Base-by-base conservation (phyloP, 92 coral and sea anemone species). In the Heliopora coerulea region DNA sequence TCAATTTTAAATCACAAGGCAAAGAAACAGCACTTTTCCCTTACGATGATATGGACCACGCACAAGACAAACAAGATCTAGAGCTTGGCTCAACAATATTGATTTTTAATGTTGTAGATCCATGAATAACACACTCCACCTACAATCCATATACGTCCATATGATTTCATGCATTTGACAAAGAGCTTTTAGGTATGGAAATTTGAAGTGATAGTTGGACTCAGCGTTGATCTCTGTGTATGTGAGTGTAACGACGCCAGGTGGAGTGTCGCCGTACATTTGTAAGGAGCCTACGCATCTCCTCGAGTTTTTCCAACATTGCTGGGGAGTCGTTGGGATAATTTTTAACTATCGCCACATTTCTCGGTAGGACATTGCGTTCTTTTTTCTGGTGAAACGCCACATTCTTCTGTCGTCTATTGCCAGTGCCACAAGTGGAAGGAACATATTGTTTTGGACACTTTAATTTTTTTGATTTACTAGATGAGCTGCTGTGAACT, bases 241-340 rank as follows among this genome's bases (percentile, higher is more conserved):
- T 15, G 15, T 56, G 30, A 5, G 61, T 21, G 12, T 58, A 50
- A 27, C 54, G 50, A 18, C 50, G 72, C 32, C 9, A 6, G 32
- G 49, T 70, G 19, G 54, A 62, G 48, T 63, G 77, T 0, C 77
- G 77, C 20, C 77, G 62, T 0, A 70, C 54, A 25, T 20, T 52
- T 34, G 49, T 70, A 31, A 70, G 44, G 6, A 70, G 62, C 35
- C 77, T 54, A 32, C 50, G 77, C 77, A 70, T 70, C 6, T 70
- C 77, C 14, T 70, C 62, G 3, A 70, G 48, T 24, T 70, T 52
- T 52, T 70, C 77, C 37, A 39, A n/a, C 77, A 70, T 70, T 62
- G 62, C 27, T 52, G 77, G 24, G 13, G 35, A 31, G 31, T 54
- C 50, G 4, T 34, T 32, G 17, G 77, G 77, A 35, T 70, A 70